Conservation (phyloP, 2,113 vertebrate genomes). For the Lamprotornis superbus region DNA sequence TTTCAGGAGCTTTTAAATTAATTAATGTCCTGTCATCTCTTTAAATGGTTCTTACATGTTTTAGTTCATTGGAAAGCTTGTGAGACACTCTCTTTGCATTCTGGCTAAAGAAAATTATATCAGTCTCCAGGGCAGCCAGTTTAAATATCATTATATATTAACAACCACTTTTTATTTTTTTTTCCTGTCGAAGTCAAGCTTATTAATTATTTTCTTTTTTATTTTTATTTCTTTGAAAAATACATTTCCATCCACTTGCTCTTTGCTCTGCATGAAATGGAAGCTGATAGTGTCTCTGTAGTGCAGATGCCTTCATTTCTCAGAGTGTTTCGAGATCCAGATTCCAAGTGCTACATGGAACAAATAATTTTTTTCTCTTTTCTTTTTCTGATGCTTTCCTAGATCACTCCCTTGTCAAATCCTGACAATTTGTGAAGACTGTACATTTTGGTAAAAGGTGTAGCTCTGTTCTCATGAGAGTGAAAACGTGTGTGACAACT, state of each 20-base stretch:
- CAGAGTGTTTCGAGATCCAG: background rate
- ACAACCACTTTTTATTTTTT: background rate
- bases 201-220: background rate
- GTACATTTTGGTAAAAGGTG: constrained; percentile 3
- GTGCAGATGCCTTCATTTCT: background rate
- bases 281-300: background rate
- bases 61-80: background rate
- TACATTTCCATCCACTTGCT: background rate
- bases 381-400: background rate
- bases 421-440: background rate
- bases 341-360: background rate
- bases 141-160: background rate
- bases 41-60: background rate
- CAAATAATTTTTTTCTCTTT: background rate
- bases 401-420: constrained; percentile 5
- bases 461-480: background rate
- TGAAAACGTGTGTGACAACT: constrained; percentile 19
- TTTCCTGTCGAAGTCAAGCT: background rate
- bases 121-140: background rate
- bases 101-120: background rate
- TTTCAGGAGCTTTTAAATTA: background rate
- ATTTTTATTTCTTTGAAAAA: background rate
- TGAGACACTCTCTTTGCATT: background rate
- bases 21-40: background rate
- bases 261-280: background rate